These are phyloP conservation scores for Suricata suricatta DNA, from an alignment of 2,113 vertebrate species.

Conservation along the genomic window DNA sequence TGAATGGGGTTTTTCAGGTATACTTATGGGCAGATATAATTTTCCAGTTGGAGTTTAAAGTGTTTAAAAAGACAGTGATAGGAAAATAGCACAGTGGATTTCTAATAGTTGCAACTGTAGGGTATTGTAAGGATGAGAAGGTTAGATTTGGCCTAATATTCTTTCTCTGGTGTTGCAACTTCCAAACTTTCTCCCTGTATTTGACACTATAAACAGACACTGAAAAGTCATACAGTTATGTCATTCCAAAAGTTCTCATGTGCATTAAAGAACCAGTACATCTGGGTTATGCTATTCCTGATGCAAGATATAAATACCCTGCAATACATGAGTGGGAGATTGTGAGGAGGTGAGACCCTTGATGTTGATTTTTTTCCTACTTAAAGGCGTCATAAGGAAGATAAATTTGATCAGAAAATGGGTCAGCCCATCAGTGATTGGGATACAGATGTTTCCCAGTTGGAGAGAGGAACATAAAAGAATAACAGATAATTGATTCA, in stretches of 20 bases:
- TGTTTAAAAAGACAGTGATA: not conserved
- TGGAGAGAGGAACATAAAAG: slow-evolving; percentile 57
- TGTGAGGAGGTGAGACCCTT: not conserved
- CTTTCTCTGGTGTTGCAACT: not conserved
- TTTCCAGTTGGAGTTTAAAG: not conserved
- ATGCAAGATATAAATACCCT: not conserved
- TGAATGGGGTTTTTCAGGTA: not conserved
- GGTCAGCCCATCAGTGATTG: slow-evolving; percentile 44
- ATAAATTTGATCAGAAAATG: slow-evolving; percentile 74
- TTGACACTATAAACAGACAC: not conserved
- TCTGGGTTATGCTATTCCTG: not conserved
- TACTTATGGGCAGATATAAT: not conserved
- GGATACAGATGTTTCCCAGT: slow-evolving; percentile 54
- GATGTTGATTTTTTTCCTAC: slow-evolving; percentile 26
- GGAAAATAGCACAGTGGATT: not conserved
- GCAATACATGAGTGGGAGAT: not conserved
- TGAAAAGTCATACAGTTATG: not conserved
- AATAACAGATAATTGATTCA: slow-evolving; percentile 69
- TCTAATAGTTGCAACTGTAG: not conserved
- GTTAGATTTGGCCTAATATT: not conserved
- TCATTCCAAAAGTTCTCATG: not conserved
- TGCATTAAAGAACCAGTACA: not conserved
- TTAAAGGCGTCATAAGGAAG: slow-evolving; percentile 63
- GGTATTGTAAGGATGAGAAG: not conserved
- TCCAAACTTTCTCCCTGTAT: not conserved